Base-by-base conservation (phyloP, 2,797 vertebrate species). In the Triplophysa bombifrons region DNA sequence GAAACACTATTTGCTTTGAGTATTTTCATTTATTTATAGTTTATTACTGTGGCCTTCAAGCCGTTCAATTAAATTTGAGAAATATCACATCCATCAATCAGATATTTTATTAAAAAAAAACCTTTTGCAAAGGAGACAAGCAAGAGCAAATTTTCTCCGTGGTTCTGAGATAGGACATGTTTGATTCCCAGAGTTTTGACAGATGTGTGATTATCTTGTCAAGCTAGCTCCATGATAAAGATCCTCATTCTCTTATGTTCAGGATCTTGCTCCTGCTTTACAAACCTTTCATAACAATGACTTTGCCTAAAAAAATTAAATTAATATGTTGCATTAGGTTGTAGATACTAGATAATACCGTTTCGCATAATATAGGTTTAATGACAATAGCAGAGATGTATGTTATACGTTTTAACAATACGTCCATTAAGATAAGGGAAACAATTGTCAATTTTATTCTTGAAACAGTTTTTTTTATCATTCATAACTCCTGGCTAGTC, bases 111-210 rank as follows among this genome's bases (percentile, higher is more conserved):
- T 25, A 25, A 17, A 12, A 58, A 73, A 61, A 34, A 34, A 0
- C 22, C 22, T 74, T 63, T 74, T 61, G 25, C 27, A 48, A 58
- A 48, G 9, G 25, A 60, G 38, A 2, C 11, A n/a, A 14, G 46
- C n/a, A 1, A 17, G 1, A 69, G 53, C 63, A 34, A 56, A 58
- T 60, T 22, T 41, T 27, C 46, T 13, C n/a, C 53, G 56, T 41
- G 44, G 46, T 55, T 50, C 60, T 72, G 48, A 27, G 58, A 78
- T 58, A 71, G 81, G 22, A 86, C 81, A 55, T 80, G 85, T 88
- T 78, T 78, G 82, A 86, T 85, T 83, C 81, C 83, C 81, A 82
- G 75, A 81, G 80, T n/a, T 84, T 84, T 78, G 76, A 78, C 76
- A 72, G 13, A 50, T 68, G 22, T 34, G 67, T 64, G 60, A 48